These are phyloP conservation scores for Phrynocephalus vlangalii DNA, from an alignment of 2,797 vertebrate genomes.

Conservation along the genomic window DNA sequence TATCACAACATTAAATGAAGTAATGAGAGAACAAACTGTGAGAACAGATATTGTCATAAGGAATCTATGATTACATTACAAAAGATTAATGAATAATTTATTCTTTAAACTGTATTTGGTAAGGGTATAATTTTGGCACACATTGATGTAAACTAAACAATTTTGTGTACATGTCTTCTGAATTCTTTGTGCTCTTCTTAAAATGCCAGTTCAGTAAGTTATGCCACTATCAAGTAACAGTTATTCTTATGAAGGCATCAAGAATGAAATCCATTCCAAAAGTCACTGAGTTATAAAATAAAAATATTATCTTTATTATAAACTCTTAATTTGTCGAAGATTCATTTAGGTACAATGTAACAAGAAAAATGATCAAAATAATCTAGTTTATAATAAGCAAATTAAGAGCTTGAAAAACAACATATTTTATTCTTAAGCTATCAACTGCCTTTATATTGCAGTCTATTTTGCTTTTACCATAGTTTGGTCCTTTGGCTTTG, in stretches of 20 bases:
- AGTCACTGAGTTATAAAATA: not conserved
- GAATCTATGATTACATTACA: not conserved
- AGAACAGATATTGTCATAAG: not conserved
- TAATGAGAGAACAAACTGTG: not conserved
- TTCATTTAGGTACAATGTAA: not conserved
- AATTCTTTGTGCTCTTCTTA: not conserved
- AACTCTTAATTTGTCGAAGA: not conserved
- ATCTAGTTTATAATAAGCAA: constrained; percentile 5
- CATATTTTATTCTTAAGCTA: constrained; percentile 10
- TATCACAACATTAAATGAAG: not conserved
- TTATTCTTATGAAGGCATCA: not conserved
- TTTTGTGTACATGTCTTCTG: not conserved
- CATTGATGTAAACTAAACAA: not conserved
- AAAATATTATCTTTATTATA: not conserved
- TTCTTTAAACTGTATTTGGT: not conserved
- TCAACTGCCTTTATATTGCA: constrained; percentile 13
- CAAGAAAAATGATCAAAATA: not conserved
- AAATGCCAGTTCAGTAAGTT: not conserved
- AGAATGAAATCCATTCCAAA: constrained; percentile 5
- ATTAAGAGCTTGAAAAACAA: constrained; percentile 24
- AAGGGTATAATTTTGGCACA: not conserved
- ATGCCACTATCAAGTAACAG: not conserved
- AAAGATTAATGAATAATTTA: not conserved
- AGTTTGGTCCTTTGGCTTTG: constrained; percentile 53
- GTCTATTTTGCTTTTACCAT: constrained; percentile 13